Evolutionary conservation across 1,140 invertebrate species (phyloP), one percentile per base, ranked within the genome.

Genomic region (Andricus grossulariae): DNA sequence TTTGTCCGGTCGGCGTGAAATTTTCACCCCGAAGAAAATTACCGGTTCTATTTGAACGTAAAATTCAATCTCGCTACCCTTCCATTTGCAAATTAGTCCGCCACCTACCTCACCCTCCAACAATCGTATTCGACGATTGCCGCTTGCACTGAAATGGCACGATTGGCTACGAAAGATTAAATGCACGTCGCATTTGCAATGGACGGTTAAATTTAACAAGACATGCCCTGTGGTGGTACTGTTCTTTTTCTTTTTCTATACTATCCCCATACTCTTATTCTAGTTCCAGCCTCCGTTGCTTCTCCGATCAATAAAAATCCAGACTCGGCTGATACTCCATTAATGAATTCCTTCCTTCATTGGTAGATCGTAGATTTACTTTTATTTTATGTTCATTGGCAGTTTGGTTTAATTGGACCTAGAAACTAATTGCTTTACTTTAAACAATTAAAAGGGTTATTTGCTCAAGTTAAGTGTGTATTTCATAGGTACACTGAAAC

Each of bases 11-110:
- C 72, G 79, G 80, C 78, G 60, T 81, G 80, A 84, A 82, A 82
- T 80, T 80, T 74, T 76, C 39, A 51, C 51, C 72, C 72, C 72
- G 79, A 84, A 86, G 82, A 86, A 86, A 84, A 87, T 86, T 87
- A 79, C 80, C 72, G 71, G 74, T 80, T 85, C 82, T 76, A 78
- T 84, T 88, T 80, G 81, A 73, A 84, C 82, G 80, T 82, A 86
- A 87, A 86, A 88, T 85, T 87, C 80, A 87, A 87, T 87, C 82
- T 83, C 76, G 71, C 78, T 78, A 75, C 75, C 71, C 74, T 85
- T 84, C 85, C 83, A 86, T 86, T 85, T 84, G 82, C 80, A 87
- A 85, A 87, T 88, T 87, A 86, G 82, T 82, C 77, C 70, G 66
- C 50, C 72, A 77, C 74, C 72, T 73, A 73, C 71, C 57, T 76